Conservation (phyloP, 1,140 invertebrate genomes). For the Asobara japonica region DNA sequence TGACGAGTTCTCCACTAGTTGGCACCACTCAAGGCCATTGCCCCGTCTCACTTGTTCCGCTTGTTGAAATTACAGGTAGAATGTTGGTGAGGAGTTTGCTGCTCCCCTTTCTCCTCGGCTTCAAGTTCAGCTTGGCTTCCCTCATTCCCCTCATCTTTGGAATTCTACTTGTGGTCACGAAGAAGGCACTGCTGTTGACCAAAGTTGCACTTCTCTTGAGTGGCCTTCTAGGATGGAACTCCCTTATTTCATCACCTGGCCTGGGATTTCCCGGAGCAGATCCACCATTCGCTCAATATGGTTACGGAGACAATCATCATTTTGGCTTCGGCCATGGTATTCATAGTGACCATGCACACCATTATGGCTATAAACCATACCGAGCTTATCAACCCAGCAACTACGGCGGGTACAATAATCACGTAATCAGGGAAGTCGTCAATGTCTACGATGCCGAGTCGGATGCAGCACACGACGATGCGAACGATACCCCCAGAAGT, state of each 20-base stretch:
- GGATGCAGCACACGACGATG: constrained; percentile 37
- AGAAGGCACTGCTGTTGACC: constrained; percentile 77
- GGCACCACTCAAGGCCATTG: constrained; percentile 58
- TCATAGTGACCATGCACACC: constrained; percentile 38
- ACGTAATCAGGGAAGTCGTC: constrained; percentile 59
- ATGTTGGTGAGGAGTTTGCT: constrained; percentile 74
- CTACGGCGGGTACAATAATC: constrained; percentile 52
- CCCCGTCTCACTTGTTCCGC: constrained; percentile 39
- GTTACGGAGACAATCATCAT: constrained; percentile 28
- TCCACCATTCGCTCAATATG: constrained; percentile 16
- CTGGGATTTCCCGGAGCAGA: neutral
- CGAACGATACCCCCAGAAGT: constrained; percentile 37
- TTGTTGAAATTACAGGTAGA: constrained; percentile 69
- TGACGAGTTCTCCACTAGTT: constrained; percentile 46
- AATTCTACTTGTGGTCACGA: constrained; percentile 73
- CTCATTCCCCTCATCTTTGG: constrained; percentile 78
- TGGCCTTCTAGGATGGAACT: constrained; percentile 71
- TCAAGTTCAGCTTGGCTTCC: constrained; percentile 80
- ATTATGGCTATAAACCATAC: constrained; percentile 40
- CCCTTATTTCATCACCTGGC: constrained; percentile 37
- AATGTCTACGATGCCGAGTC: constrained; percentile 53
- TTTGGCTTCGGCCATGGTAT: constrained; percentile 25
- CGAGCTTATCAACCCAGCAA: constrained; percentile 34
- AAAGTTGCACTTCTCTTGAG: constrained; percentile 77
- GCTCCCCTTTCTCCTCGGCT: constrained; percentile 76